Conservation (phyloP, 2,888 invertebrate genomes). For the Ophion ellenae region DNA sequence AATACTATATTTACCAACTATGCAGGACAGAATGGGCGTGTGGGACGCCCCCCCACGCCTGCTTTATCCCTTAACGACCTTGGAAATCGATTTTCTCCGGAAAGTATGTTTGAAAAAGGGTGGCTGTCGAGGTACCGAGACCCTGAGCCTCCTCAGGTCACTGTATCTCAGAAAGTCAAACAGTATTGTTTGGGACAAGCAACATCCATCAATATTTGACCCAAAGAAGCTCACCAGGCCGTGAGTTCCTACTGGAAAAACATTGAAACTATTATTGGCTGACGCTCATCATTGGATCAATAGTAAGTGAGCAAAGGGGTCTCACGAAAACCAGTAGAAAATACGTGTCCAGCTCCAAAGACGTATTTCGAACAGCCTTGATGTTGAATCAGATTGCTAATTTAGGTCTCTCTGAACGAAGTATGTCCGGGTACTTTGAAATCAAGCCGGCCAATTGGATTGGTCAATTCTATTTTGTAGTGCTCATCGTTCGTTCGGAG, state of each 20-base stretch:
- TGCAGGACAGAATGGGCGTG: not conserved
- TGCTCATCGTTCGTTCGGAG: no score
- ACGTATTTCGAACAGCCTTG: not conserved
- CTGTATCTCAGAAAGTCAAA: not conserved
- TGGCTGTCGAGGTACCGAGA: not conserved
- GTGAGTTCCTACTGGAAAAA: not conserved
- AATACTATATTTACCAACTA: not conserved
- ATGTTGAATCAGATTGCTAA: not conserved
- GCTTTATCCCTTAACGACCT: not conserved
- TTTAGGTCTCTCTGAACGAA: not conserved
- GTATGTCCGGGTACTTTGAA: not conserved
- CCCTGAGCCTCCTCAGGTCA: not conserved
- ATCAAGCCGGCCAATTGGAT: not conserved
- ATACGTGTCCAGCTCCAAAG: not conserved
- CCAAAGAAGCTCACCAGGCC: not conserved
- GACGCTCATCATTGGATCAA: not conserved
- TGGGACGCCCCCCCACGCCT: not conserved
- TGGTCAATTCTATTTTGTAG: not conserved
- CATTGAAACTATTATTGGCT: not conserved
- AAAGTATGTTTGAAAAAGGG: not conserved
- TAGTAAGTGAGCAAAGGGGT: not conserved
- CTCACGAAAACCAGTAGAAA: not conserved
- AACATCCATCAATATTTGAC: not conserved
- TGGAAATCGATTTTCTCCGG: not conserved
- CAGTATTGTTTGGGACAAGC: not conserved